Base-by-base conservation (phyloP, 2,888 invertebrate genomes). In the Plebejus anna region DNA sequence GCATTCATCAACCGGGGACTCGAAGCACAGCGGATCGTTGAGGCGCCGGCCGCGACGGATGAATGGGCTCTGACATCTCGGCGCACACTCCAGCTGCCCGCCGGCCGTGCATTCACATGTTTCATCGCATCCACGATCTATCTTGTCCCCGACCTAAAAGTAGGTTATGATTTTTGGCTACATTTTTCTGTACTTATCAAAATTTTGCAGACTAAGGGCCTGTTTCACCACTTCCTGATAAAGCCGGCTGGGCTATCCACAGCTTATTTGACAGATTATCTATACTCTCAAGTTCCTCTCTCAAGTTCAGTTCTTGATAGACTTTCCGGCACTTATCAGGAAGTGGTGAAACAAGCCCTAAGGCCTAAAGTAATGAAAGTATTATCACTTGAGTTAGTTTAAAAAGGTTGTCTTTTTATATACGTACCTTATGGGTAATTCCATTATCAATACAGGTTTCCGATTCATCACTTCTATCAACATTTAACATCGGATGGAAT, bases 41-140 rank as follows among this genome's bases (percentile, higher is more conserved):
- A 95, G 89, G 78, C 94, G 94, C 83, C 95, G 95, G 36, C 97
- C 97, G 28, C 95, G 95, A 75, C 96, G 95, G 80, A 97, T 95
- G 80, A 95, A 96, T 0, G 96, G 96, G 28, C 95, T 95, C 77
- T 94, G 91, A 87, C 98, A 98, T 59, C 96, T 94, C 0, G 96
- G 96, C n/a, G 94, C 90, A 83, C 98, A 98, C 80, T 96, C 95
- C 88, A 97, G 96, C 80, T 91, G 91, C 0, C 97, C 97, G 16
- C 95, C 95, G 0, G 88, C 83, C 38, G 92, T 90, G 84, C 98
- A 98, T 38, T 96, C 95, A 84, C 98, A 98, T 1, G 95, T 92
- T 80, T 97, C 96, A 77, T 97, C 97, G 84, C 98, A 98, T 70
- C 95, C 97, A 61, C 96, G 94, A 78, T 96, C 95, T 81, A 97